These are phyloP conservation scores for Diglossa brunneiventris DNA, from an alignment of 2,113 vertebrate genomes.

Conservation along the genomic window DNA sequence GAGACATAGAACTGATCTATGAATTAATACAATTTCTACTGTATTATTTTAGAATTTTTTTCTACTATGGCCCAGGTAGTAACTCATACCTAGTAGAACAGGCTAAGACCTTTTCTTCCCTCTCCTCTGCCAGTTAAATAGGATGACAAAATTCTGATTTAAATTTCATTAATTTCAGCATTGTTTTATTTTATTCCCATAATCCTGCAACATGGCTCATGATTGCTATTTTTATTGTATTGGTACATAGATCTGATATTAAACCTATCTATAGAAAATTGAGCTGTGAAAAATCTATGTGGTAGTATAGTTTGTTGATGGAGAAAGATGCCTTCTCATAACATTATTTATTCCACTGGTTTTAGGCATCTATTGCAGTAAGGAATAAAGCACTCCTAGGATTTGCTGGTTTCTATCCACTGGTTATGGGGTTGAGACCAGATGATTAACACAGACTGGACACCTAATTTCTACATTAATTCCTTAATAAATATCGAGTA, in stretches of 20 bases:
- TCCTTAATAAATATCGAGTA: background rate
- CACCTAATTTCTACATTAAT: background rate
- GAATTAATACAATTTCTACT: background rate
- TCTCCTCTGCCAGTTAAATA: background rate
- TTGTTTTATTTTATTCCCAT: background rate
- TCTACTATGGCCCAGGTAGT: background rate
- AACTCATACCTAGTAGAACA: background rate
- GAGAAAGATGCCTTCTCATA: background rate
- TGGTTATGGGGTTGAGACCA: background rate
- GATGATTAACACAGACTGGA: background rate
- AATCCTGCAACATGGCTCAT: background rate
- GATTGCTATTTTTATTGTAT: background rate
- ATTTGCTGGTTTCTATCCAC: background rate
- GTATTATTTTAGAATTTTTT: background rate
- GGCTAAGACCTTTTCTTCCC: background rate
- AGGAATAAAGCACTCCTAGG: background rate
- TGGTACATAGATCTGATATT: background rate
- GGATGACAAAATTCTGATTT: background rate
- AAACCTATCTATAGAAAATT: background rate
- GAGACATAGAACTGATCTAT: background rate
- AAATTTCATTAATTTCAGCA: background rate
- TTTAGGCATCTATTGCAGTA: background rate
- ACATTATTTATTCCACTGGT: background rate
- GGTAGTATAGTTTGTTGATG: background rate
- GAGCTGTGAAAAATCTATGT: background rate